A percentile compares a stretch with the other conserved stretches of the same genome.
Evolutionary conservation across 2,888 invertebrate genomes (phyloP).

Genomic region (Diarsia dahlii): DNA sequence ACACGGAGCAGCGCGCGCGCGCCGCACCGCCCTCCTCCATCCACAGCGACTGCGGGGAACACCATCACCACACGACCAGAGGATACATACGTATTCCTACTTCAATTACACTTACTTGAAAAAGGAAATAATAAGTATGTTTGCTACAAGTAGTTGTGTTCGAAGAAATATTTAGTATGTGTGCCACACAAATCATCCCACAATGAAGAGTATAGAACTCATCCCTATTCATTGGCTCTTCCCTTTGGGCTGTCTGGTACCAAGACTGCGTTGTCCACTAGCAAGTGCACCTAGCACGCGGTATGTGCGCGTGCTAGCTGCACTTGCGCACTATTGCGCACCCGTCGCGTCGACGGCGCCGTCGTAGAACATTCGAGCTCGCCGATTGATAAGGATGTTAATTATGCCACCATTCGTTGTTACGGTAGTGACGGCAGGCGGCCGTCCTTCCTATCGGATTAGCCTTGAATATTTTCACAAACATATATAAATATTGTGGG

Average conservation of each 20-base stretch:
- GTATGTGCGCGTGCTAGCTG: too few species aligned
- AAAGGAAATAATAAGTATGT: neutral
- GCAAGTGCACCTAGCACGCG: neutral
- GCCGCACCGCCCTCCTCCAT: slow-evolving; percentile 84
- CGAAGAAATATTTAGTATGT: neutral
- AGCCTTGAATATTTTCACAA: slow-evolving; percentile 72
- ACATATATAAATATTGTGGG: slow-evolving; percentile 31
- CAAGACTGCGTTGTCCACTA: neutral
- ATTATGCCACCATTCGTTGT: slow-evolving; percentile 23
- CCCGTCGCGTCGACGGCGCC: neutral
- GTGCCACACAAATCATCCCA: neutral
- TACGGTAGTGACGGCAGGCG: slow-evolving; percentile 14
- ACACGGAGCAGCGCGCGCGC: slow-evolving; percentile 80
- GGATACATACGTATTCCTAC: neutral
- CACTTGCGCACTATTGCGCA: neutral
- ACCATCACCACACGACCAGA: neutral
- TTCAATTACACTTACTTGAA: neutral
- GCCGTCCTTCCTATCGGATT: slow-evolving; percentile 58
- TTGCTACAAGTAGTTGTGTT: neutral
- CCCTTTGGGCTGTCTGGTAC: neutral
- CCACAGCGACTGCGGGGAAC: slow-evolving; percentile 91
- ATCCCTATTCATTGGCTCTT: too few species aligned
- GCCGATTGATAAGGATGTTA: slow-evolving; percentile 31
- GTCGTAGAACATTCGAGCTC: neutral
- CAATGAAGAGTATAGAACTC: neutral